Evolutionary conservation across 2,888 invertebrate species (phyloP), one percentile per base, ranked within the genome.

Genomic region (Catocala nupta): DNA sequence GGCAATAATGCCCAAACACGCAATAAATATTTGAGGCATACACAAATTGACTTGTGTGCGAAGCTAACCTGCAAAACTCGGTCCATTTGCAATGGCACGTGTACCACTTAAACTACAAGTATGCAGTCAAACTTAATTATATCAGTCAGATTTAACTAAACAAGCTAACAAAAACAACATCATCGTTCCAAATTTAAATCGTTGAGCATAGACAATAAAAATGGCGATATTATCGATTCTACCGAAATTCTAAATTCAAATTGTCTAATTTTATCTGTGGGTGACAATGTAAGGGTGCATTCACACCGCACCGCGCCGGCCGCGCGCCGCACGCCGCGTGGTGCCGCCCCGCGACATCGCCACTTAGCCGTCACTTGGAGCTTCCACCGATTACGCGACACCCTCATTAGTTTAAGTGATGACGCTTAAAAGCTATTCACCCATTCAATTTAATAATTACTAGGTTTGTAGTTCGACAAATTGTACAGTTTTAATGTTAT

Each of bases 381-480:
- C 25, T 52, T 48, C 55, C 55, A 59, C 78, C 86, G 82, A 87
- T 87, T 88, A 87, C 85, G 78, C 78, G 80, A 82, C 86, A 79
- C 91, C 88, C 92, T 93, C 92, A 93, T 93, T 92, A 93, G 78
- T 76, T 83, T 91, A 93, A 93, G 92, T 92, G 92, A 92, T 91
- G 90, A 90, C 90, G 90, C 90, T 92, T 91, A 91, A 88, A 90
- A 90, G 88, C 87, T 86, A 92, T 89, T 88, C 87, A 87, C 81
- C 86, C 90, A 88, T 92, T 92, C 93, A 92, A 93, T 92, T 92
- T 91, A 87, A 91, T 93, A 93, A 93, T 93, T 93, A 91, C 92
- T 90, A 86, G 85, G 81, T 88, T 81, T 84, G 88, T 81, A 78
- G 83, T 77, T 77, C 77, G 61, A 47, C 44, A 60, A 75, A 66